Base-by-base conservation (phyloP, 2,113 vertebrate genomes). In the Paradoxurus hermaphroditus region DNA sequence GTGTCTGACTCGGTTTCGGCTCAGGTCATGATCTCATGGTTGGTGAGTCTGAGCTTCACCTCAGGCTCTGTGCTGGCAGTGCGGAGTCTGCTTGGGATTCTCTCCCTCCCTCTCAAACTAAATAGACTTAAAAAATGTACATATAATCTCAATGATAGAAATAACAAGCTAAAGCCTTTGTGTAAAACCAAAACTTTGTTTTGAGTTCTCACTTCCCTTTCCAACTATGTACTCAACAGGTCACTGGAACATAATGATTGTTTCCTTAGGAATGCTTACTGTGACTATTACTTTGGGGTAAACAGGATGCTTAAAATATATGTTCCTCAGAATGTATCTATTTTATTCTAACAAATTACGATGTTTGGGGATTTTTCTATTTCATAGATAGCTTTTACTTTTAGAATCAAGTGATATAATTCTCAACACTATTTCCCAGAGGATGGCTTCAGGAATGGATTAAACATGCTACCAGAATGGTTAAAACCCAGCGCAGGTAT, bases 281-380 rank as follows among this genome's bases (percentile, higher is more conserved):
- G 31, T 59, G 36, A 65, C 2, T 70, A 67, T 53, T 93, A 91
- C 34, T 97, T 77, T 46, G 25, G 36, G 29, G 53, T n/a, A 63
- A 19, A 63, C 1, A 93, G 86, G 46, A 53, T 82, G 12, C 93
- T 83, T 91, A 72, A 88, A 97, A 91, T 67, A 1, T 44, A 59
- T 68, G 34, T n/a, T 62, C 16, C 56, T 68, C 56, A 67, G 25
- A 85, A 77, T 49, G 36, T 11, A 82, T 85, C 34, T 0, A 7
- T 79, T 97, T 91, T 75, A 36, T 62, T 96, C 72, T 67, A 94
- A 81, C 34, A 83, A 95, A 63, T 67, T 36, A 27, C 53, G n/a
- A 95, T 41, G 14, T 86, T 72, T 86, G 18, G 16, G 23, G 8
- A 84, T 39, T 95, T 78, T 86, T 90, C 51, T 93, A 65, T 29